phyloP scores from a whole-genome alignment of 2,113 vertebrate species.

The Varanus komodoensis region DNA sequence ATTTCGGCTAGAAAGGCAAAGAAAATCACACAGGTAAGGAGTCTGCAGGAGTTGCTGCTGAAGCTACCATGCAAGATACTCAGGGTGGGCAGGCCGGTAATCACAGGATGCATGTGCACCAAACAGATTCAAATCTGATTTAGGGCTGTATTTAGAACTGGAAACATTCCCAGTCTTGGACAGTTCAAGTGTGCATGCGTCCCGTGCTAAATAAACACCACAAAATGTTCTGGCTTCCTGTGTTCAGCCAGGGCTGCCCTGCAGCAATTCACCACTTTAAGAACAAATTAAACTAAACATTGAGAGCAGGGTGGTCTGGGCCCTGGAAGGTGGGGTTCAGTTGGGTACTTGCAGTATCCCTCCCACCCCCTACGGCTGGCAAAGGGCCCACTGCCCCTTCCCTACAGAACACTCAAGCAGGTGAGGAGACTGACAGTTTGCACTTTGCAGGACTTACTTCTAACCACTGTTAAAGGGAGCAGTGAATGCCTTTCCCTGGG shows the following conservation, averaged over 20 bases:
- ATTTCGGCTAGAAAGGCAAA: not conserved
- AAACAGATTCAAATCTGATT: slow-evolving; percentile 11
- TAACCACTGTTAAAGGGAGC: not conserved
- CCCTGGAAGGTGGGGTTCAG: not conserved
- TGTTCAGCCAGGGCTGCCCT: not conserved
- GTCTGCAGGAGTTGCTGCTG: not conserved
- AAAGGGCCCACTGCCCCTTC: not conserved
- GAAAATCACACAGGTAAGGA: not conserved
- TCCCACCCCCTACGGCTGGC: not conserved
- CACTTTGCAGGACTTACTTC: not conserved
- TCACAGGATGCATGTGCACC: not conserved
- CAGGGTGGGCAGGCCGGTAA: not conserved
- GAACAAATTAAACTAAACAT: not conserved
- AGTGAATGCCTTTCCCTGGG: not conserved
- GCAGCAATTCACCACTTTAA: not conserved
- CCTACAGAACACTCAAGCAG: not conserved
- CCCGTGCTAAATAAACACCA: not conserved
- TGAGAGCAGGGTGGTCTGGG: not conserved
- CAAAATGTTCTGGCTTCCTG: not conserved
- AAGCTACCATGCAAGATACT: not conserved
- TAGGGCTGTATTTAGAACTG: slow-evolving; percentile 1
- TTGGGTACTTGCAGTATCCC: not conserved
- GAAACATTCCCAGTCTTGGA: not conserved
- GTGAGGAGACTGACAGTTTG: not conserved
- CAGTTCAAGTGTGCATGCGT: too few species aligned